These are phyloP conservation scores for Drosophila mimetica DNA, from an alignment of 2,888 invertebrate species.

Conservation along the genomic window DNA sequence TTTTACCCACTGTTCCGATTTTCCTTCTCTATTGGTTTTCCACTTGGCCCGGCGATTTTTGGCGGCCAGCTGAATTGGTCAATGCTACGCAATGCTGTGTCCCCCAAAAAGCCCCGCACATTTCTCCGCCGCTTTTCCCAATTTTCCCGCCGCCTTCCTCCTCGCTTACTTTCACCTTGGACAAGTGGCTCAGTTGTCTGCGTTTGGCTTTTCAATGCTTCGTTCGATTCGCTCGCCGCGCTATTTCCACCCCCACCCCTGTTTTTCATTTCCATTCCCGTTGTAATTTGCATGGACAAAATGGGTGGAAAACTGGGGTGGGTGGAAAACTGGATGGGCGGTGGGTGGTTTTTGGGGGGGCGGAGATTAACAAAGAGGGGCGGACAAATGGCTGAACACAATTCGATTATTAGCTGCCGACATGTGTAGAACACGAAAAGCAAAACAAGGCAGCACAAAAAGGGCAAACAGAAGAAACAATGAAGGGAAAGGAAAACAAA, in stretches of 20 bases:
- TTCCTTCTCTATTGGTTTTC: conserved; percentile 1
- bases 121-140: background rate
- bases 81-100: conserved; percentile 37
- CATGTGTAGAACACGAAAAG: conserved; percentile 36
- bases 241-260: background rate
- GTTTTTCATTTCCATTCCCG: conserved; percentile 5
- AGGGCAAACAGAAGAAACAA: conserved; percentile 7
- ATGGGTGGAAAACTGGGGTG: conserved; percentile 11
- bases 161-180: conserved; percentile 32
- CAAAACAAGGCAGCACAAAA: conserved; percentile 27
- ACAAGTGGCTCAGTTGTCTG: conserved; percentile 43
- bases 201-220: conserved; percentile 42
- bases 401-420: conserved; percentile 63
- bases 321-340: background rate
- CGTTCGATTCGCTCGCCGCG: conserved; percentile 20
- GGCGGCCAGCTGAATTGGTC: conserved; percentile 50
- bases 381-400: conserved; percentile 45
- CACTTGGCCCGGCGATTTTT: conserved; percentile 34
- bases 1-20: conserved; percentile 12
- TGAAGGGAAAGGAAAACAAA: conserved; percentile 2
- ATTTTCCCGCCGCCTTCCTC: background rate
- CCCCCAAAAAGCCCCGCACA: conserved; percentile 6
- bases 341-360: conserved; percentile 4
- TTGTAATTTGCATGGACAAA: conserved; percentile 39
- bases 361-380: conserved; percentile 12